A percentile compares a stretch with the other conserved stretches of the same genome.
Evolutionary conservation across 2,888 invertebrate genomes (phyloP).

Genomic region (Acleris literana): DNA sequence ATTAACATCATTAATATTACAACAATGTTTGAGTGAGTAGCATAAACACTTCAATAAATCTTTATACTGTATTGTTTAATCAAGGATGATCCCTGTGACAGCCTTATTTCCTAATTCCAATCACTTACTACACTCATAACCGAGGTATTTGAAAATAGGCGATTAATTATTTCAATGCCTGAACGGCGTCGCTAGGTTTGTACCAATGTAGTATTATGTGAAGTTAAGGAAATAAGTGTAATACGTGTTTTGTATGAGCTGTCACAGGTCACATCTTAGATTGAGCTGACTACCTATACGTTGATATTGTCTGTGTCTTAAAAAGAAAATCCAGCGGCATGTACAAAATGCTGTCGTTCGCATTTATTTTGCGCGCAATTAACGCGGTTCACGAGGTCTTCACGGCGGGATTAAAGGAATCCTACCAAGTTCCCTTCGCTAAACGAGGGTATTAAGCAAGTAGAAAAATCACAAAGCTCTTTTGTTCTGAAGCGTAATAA

Average conservation of each 20-base stretch:
- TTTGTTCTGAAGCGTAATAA: slow-evolving; percentile 24
- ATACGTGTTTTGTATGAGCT: neutral
- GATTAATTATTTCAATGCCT: too few relatives aligned
- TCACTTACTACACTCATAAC: too few relatives aligned
- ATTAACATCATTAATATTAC: neutral
- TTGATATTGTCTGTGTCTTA: slow-evolving; percentile 2
- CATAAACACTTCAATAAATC: too few relatives aligned
- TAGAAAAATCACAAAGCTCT: slow-evolving; percentile 26
- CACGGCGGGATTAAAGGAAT: slow-evolving; percentile 25
- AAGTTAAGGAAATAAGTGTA: too few relatives aligned
- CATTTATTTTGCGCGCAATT: too few relatives aligned
- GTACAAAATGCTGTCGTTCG: slow-evolving; percentile 7
- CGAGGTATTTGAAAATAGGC: too few relatives aligned
- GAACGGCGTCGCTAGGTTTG: too few relatives aligned
- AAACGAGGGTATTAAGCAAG: slow-evolving; percentile 24
- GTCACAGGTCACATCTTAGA: neutral
- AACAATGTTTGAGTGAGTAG: too few relatives aligned
- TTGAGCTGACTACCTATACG: slow-evolving; percentile 1
- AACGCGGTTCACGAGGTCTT: slow-evolving; percentile 28
- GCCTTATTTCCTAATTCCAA: too few relatives aligned
- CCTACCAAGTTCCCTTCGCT: slow-evolving; percentile 30
- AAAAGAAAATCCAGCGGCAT: slow-evolving; percentile 11
- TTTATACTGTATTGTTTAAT: too few relatives aligned
- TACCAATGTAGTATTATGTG: too few relatives aligned
- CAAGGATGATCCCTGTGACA: too few relatives aligned